A percentile compares a stretch with the other conserved stretches of the same genome.
phyloP scores from a whole-genome alignment of 2,113 vertebrate genomes.

The Antechinus stuartii region DNA sequence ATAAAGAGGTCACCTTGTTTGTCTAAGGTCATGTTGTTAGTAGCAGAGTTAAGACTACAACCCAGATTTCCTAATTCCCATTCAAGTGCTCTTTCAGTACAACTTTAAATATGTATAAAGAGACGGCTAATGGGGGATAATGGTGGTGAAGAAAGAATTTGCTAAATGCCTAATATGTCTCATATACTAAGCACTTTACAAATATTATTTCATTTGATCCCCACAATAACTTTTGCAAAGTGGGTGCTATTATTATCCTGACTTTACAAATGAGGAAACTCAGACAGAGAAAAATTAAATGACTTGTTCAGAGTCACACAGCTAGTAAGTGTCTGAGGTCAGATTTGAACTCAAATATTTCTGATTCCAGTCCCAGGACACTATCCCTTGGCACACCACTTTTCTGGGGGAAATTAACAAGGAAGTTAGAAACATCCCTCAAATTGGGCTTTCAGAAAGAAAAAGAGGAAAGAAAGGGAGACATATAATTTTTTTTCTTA shows the following conservation, averaged over 20 bases:
- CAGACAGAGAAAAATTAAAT: neutral
- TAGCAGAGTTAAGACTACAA: neutral
- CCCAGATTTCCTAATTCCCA: neutral
- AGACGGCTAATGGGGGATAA: neutral
- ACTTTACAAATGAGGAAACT: neutral
- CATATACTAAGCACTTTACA: neutral
- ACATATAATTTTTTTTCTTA: neutral
- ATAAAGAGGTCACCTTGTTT: neutral
- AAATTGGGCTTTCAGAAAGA: neutral
- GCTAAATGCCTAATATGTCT: neutral
- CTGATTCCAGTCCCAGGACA: neutral
- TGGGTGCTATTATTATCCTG: neutral
- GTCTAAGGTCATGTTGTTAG: neutral
- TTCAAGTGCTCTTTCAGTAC: neutral
- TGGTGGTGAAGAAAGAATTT: neutral
- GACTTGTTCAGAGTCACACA: neutral
- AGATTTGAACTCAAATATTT: neutral
- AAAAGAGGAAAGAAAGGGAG: neutral
- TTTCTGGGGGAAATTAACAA: neutral
- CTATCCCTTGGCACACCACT: neutral
- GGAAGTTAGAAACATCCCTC: neutral
- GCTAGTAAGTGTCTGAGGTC: neutral
- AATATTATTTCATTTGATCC: neutral
- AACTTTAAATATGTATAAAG: neutral
- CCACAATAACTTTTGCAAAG: neutral